Evolutionary conservation across 2,113 vertebrate genomes (phyloP), one percentile per base, ranked within the genome.

Genomic region (Protomyctophum bolini): DNA sequence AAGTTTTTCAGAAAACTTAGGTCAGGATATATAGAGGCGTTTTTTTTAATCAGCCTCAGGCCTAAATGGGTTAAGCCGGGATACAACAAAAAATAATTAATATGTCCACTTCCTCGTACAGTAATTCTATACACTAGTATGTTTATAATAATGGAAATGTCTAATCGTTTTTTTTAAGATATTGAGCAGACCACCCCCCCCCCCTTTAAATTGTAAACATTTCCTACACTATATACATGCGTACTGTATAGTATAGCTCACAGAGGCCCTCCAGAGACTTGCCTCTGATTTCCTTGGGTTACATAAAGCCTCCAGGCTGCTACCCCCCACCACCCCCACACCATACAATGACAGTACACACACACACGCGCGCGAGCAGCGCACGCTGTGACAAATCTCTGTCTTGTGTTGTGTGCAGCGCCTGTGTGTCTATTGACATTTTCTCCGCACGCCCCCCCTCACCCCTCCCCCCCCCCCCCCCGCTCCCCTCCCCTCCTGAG

Each of bases 391-490:
- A 55, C 68, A 73, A 84, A 76, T 83, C 77, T 61, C 21, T 47
- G 66, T 69, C 74, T 21, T 72, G 66, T 75, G 83, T 70, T 66
- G 59, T 77, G 47, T 47, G 52, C n/a, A n/a, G n/a, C 3, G 52
- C n/a, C 10, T 63, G 60, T 48, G 55, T 69, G 75, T 73, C 63
- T 84, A 78, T 91, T 89, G 87, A 88, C 86, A 88, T 87, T 88
- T 88, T 83, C 82, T 66, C 69, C 62, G 21, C 81, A 49, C 69
- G 81, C 80, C 85, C 83, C 68, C 33, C 33, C 33, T 4, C 33
- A 2, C 33, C 33, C 33, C 33, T 3, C 33, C 3, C 33, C 33
- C 3, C 33, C 33, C 33, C 3, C 33, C 33, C 33, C 3, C 5
- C 33, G 1, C 33, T 6, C 33, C 33, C 1, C 3, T 41, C 33